Evolutionary conservation across 2,113 vertebrate genomes (phyloP).

Genomic region (Xenopus laevis): DNA sequence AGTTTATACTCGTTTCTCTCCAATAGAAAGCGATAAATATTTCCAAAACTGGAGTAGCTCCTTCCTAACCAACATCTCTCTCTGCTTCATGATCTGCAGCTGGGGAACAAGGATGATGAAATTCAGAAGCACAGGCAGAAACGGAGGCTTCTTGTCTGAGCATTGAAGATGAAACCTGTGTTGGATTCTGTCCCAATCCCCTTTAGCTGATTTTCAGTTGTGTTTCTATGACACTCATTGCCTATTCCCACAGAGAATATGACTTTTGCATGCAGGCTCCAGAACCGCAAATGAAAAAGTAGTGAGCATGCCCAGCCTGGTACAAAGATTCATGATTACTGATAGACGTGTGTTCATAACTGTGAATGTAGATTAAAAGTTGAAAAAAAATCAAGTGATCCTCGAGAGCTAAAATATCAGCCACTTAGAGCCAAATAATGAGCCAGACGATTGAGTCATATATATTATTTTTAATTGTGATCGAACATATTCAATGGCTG

Average conservation of each 20-base stretch:
- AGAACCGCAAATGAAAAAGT: neutral
- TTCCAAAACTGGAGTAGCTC: conserved; percentile 28
- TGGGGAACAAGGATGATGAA: conserved; percentile 25
- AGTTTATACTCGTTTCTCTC: conserved; percentile 27
- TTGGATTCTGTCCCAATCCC: conserved; percentile 21
- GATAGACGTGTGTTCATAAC: neutral
- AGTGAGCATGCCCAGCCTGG: neutral
- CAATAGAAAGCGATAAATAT: conserved; percentile 25
- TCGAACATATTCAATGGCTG: too few species aligned
- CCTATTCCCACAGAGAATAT: conserved; percentile 2
- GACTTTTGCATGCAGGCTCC: neutral
- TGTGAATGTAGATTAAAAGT: neutral
- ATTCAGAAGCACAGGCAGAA: conserved; percentile 17
- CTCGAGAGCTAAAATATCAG: too few species aligned
- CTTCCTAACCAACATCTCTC: conserved; percentile 27
- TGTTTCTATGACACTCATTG: conserved; percentile 7
- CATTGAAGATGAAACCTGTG: conserved; percentile 31
- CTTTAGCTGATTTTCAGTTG: conserved; percentile 27
- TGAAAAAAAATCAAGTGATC: neutral
- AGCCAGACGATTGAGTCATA: too few species aligned
- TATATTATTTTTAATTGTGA: too few species aligned
- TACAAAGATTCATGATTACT: neutral
- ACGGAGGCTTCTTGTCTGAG: conserved; percentile 31
- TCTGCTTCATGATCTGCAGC: conserved; percentile 38
- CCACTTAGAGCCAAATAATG: too few species aligned